These are phyloP conservation scores for Pogonognathellus flavescens DNA, from an alignment of 1,140 invertebrate genomes.

Conservation along the genomic window DNA sequence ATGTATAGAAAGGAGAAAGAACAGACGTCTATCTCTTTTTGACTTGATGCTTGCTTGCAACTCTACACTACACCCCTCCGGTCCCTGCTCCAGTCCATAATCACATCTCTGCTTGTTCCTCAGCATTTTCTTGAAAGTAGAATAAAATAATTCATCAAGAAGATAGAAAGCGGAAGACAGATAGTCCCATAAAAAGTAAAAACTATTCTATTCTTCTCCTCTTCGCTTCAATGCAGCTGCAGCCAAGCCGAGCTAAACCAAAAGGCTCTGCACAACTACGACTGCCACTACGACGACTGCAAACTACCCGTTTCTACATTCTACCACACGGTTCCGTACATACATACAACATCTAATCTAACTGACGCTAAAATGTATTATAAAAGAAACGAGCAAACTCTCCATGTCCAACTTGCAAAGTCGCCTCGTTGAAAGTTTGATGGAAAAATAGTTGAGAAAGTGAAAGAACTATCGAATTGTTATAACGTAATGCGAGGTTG, in stretches of 20 bases:
- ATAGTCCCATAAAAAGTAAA: constrained; percentile 64
- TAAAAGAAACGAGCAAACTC: constrained; percentile 28
- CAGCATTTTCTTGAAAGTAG: constrained; percentile 28
- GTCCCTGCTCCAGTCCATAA: constrained; percentile 24
- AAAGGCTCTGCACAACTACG: neutral
- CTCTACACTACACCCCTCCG: constrained; percentile 48
- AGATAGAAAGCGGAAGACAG: constrained; percentile 61
- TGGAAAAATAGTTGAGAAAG: constrained; percentile 57
- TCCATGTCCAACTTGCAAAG: constrained; percentile 23
- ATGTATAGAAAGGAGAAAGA: neutral
- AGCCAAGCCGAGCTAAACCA: constrained; percentile 41
- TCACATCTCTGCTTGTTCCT: constrained; percentile 33
- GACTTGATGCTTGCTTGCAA: neutral
- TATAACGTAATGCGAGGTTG: constrained; percentile 21
- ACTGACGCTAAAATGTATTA: constrained; percentile 32
- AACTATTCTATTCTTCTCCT: constrained; percentile 53
- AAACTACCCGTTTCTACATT: neutral
- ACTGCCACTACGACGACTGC: no score
- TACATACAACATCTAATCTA: constrained; percentile 10
- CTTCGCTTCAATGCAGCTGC: constrained; percentile 33
- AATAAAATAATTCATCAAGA: constrained; percentile 66
- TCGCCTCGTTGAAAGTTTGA: constrained; percentile 47
- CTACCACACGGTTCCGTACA: neutral
- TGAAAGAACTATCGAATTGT: constrained; percentile 47
- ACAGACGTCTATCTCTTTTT: constrained; percentile 10